Percentiles rank a stretch among this genome's conserved stretches.
Evolutionary conservation across 1,140 invertebrate genomes (phyloP).

Genomic region (Spodoptera frugiperda): DNA sequence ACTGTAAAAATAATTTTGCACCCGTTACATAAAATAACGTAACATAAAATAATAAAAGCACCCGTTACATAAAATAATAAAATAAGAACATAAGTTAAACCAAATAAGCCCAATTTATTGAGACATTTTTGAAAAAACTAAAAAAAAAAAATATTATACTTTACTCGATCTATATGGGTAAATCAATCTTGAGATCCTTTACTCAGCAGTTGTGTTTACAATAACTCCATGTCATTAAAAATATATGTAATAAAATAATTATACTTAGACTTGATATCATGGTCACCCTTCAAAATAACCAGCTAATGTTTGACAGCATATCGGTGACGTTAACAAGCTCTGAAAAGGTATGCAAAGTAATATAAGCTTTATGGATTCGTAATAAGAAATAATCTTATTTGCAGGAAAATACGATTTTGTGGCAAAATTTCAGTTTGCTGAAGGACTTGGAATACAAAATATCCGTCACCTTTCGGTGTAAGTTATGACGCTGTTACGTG

Average conservation of each 20-base stretch:
- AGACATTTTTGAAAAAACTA: no score
- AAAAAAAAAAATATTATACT: no score
- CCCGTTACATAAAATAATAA: no score
- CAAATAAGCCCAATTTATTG: no score
- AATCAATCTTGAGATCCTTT: no score
- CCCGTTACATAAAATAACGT: no score
- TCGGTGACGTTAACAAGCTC: constrained; percentile 59
- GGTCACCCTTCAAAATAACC: constrained; percentile 48
- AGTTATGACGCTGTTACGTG: no score
- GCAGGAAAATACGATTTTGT: constrained; percentile 33
- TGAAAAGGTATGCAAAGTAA: constrained; percentile 53
- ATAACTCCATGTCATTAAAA: background rate
- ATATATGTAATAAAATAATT: background rate
- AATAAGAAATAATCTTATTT: constrained; percentile 44
- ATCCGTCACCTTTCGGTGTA: no score
- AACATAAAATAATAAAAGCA: no score
- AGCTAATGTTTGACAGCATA: constrained; percentile 60
- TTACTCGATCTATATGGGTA: background rate
- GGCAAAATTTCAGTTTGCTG: background rate
- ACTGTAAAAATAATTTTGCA: no score
- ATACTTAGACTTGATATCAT: background rate
- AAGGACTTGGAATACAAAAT: constrained; percentile 10
- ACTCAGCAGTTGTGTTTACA: no score
- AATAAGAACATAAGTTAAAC: no score
- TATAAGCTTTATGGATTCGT: constrained; percentile 43